Conservation (phyloP, 1,140 invertebrate genomes). For the Drosophila setifemur region DNA sequence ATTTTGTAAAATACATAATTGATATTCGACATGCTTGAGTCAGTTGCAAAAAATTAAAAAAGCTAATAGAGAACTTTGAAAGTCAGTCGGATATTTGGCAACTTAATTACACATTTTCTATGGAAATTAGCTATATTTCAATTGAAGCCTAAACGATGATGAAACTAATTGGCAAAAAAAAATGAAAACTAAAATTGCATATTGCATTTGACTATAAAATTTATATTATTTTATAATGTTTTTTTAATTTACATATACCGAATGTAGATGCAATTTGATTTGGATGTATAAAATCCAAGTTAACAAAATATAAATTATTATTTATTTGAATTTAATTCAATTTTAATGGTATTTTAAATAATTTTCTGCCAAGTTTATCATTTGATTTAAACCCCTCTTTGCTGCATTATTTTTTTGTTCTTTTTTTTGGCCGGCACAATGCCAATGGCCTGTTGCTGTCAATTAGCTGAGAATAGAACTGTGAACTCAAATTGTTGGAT, state of each 20-base stretch:
- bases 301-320: too few relatives aligned
- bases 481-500: conserved; percentile 27
- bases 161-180: background rate
- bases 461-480: conserved; percentile 64
- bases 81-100: conserved; percentile 20
- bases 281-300: too few relatives aligned
- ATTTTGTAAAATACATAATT: conserved; percentile 19
- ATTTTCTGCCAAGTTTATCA: too few relatives aligned
- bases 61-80: conserved; percentile 6
- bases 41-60: background rate
- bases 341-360: too few relatives aligned
- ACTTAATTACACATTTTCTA: conserved; percentile 19
- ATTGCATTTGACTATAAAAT: too few relatives aligned
- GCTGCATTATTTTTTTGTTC: conserved; percentile 16
- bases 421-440: conserved; percentile 25
- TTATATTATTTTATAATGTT: too few relatives aligned
- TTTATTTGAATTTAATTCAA: too few relatives aligned
- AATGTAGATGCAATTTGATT: too few relatives aligned
- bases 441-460: conserved; percentile 34
- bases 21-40: conserved; percentile 21
- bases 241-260: too few relatives aligned
- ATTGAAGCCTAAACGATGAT: background rate
- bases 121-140: conserved; percentile 17
- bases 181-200: too few relatives aligned
- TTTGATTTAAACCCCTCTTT: background rate